A percentile compares a stretch with the other conserved stretches of the same genome.
Conservation (phyloP, 2,888 invertebrate genomes). For the Dicyrtoma fusca region DNA sequence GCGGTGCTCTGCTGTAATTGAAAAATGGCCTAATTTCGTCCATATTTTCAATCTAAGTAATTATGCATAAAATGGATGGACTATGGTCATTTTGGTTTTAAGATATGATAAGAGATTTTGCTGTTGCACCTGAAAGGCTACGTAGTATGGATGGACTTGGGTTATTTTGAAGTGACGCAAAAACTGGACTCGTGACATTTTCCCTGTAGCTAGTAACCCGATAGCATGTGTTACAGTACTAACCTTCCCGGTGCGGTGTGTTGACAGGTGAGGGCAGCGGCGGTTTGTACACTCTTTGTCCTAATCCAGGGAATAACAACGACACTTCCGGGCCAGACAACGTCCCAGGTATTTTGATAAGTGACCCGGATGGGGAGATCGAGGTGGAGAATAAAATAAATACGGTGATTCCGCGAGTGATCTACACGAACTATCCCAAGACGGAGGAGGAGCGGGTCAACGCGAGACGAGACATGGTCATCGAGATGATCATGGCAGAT, state of each 20-base stretch:
- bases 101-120: no score
- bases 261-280: constrained; percentile 12
- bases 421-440: constrained; percentile 30
- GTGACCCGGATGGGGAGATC: neutral
- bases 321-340: neutral
- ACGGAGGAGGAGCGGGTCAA: constrained; percentile 29
- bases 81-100: no score
- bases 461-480: constrained; percentile 23
- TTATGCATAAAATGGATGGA: no score
- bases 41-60: no score
- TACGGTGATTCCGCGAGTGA: constrained; percentile 21
- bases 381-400: constrained; percentile 27
- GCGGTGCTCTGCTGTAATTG: no score
- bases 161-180: no score
- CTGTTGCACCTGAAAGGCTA: no score
- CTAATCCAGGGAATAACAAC: neutral
- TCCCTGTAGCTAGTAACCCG: neutral
- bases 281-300: constrained; percentile 28
- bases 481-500: constrained; percentile 36
- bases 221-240: neutral
- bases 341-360: constrained; percentile 18
- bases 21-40: no score
- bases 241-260: neutral
- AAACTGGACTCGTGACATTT: neutral
- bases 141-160: no score